These are phyloP conservation scores for Drosophila suzukii DNA, from an alignment of 1,140 invertebrate species.

Conservation along the genomic window DNA sequence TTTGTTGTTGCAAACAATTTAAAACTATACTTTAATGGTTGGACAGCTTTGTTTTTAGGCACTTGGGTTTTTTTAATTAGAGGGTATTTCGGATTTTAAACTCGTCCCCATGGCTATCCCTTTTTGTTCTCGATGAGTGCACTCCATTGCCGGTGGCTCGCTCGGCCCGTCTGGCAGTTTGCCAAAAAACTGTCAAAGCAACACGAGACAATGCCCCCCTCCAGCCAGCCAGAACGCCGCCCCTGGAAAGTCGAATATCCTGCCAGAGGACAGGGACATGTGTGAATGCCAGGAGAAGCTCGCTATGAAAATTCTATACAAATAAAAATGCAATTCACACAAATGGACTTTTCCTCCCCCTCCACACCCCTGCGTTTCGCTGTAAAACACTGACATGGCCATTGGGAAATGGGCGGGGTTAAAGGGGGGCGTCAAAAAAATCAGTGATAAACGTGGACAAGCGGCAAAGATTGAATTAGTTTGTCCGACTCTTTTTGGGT, in stretches of 20 bases:
- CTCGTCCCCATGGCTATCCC: background rate
- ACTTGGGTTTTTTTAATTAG: constrained; percentile 10
- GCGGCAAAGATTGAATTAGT: constrained; percentile 78
- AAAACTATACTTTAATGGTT: background rate
- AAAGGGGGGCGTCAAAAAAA: constrained; percentile 16
- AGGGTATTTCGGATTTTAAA: constrained; percentile 23
- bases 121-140: constrained; percentile 41
- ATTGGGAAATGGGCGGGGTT: constrained; percentile 1
- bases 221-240: constrained; percentile 6
- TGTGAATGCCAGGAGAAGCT: constrained; percentile 56
- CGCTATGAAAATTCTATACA: constrained; percentile 80
- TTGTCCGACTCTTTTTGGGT: constrained; percentile 58
- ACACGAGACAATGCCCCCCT: constrained; percentile 55
- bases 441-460: constrained; percentile 72
- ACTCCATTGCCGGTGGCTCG: constrained; percentile 50
- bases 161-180: constrained; percentile 58
- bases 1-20: background rate
- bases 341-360: constrained; percentile 59
- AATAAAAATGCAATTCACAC: constrained; percentile 81
- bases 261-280: constrained; percentile 43
- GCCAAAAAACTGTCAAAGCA: constrained; percentile 82
- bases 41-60: background rate
- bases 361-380: constrained; percentile 12
- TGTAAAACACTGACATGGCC: constrained; percentile 23
- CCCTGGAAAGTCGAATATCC: constrained; percentile 42